These are phyloP conservation scores for Centropristis striata DNA, from an alignment of 2,113 vertebrate species.

Conservation along the genomic window DNA sequence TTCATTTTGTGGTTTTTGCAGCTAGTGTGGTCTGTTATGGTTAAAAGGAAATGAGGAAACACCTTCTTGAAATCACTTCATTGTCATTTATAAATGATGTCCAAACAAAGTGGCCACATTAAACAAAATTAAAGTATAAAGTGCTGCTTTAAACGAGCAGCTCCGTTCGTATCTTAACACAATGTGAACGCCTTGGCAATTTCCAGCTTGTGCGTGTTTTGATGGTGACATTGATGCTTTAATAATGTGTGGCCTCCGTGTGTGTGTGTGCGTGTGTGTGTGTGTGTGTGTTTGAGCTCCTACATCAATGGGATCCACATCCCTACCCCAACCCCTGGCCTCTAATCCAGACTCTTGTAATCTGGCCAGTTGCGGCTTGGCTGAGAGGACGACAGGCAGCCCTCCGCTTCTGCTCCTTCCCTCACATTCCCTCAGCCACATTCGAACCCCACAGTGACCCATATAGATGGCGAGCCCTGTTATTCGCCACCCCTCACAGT, in stretches of 20 bases:
- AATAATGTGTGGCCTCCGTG: slow-evolving; percentile 19
- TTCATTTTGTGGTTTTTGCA: neutral
- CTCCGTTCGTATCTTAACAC: neutral
- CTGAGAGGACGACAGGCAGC: slow-evolving; percentile 36
- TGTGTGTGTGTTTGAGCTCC: slow-evolving; percentile 21
- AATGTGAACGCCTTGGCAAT: neutral
- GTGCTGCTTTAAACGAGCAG: neutral
- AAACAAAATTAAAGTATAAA: neutral
- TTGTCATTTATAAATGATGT: neutral
- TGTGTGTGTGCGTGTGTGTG: slow-evolving; percentile 8
- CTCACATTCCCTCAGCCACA: slow-evolving; percentile 34
- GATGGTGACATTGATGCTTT: slow-evolving; percentile 46
- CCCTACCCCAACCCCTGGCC: slow-evolving; percentile 45
- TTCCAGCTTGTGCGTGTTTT: neutral
- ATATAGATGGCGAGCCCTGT: slow-evolving; percentile 53
- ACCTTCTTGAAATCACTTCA: slow-evolving; percentile 20
- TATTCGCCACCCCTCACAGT: slow-evolving; percentile 33
- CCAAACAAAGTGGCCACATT: neutral
- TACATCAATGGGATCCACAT: slow-evolving; percentile 56
- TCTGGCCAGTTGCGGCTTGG: slow-evolving; percentile 65
- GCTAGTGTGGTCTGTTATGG: neutral
- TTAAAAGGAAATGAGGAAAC: neutral
- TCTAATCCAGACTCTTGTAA: slow-evolving; percentile 72
- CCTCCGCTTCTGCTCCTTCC: slow-evolving; percentile 28
- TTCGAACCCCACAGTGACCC: slow-evolving; percentile 46